Base-by-base conservation (phyloP, 2,888 invertebrate genomes). In the Plebejus argus region DNA sequence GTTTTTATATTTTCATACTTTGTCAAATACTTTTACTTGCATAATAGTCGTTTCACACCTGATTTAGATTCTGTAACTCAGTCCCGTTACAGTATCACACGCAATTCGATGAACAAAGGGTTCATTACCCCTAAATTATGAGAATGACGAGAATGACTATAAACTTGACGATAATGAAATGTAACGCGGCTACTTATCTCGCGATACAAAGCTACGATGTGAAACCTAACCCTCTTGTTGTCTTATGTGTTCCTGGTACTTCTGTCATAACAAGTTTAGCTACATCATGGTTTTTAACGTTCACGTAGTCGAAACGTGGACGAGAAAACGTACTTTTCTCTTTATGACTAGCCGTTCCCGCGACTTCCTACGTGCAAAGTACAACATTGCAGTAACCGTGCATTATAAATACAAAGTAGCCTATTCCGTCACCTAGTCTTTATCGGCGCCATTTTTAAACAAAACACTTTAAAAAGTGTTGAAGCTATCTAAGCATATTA, bases 91-190 rank as follows among this genome's bases (percentile, higher is more conserved):
- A 79, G 81, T 82, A 83, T 84, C 83, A 81, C 84, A 84, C 82
- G 84, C 83, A 78, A 79, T 79, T 80, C 80, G 76, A 78, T 79
- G 83, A 84, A 84, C 83, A 84, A 84, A 85, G 81, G 83, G 81
- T 81, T 81, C 80, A 79, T 81, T 81, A 83, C 82, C 81, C 81
- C 80, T 81, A 78, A 77, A 79, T 81, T 83, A 82, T 81, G 79
- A 81, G 82, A 83, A 82, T 81, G 79, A 77, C 79, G 79, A 81
- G 82, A 83, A 82, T 81, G 79, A 77, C 79, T 79, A 79, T 81
- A 78, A 81, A 80, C 76, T 78, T 76, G 72, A 79, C 80, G 79
- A 81, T 79, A 80, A 80, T 81, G 78, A 78, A 81, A 79, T 80
- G 81, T 83, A 82, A 83, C 80, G 79, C 80, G 79, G 74, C 78